phyloP scores from a whole-genome alignment of 64 coral and sea anemone species.

The Pocillopora verrucosa region DNA sequence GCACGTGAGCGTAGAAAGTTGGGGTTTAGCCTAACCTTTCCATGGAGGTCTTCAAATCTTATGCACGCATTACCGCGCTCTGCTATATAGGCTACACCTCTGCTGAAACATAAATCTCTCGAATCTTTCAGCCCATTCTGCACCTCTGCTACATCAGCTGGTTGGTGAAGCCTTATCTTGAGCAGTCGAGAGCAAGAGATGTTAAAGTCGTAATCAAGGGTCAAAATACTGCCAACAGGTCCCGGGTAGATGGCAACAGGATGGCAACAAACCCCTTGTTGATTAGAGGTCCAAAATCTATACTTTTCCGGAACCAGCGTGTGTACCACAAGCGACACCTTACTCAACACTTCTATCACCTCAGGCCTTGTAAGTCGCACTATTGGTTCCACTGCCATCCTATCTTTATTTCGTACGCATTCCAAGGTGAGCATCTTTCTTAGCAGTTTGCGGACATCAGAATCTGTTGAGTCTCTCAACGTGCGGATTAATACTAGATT shows the following conservation, averaged over 20 bases:
- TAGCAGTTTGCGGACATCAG: conserved; percentile 18
- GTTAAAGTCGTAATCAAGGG: conserved; percentile 22
- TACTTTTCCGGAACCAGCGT: conserved; percentile 35
- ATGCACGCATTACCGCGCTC: conserved; percentile 55
- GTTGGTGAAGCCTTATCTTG: conserved; percentile 27
- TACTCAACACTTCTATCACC: conserved; percentile 19
- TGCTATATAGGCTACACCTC: conserved; percentile 64
- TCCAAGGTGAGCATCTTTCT: conserved; percentile 33
- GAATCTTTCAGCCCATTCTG: conserved; percentile 19
- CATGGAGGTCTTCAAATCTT: conserved; percentile 56
- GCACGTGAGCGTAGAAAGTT: conserved; percentile 53
- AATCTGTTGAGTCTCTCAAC: conserved; percentile 19
- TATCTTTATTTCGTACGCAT: conserved; percentile 49
- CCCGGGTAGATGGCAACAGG: conserved; percentile 15
- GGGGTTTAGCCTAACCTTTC: conserved; percentile 49
- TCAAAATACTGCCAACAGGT: conserved; percentile 29
- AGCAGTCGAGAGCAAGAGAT: conserved; percentile 2
- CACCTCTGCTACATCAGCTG: conserved; percentile 16
- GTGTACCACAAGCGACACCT: conserved; percentile 34
- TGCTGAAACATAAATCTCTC: conserved; percentile 52
- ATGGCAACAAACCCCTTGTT: conserved; percentile 14
- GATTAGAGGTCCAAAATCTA: conserved; percentile 27
- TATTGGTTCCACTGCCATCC: conserved; percentile 41
- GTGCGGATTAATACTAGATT: not conserved
- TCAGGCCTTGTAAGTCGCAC: conserved; percentile 23